Evolutionary conservation across 2,113 vertebrate genomes (phyloP), one percentile per base, ranked within the genome.

Genomic region (Dascyllus trimaculatus): DNA sequence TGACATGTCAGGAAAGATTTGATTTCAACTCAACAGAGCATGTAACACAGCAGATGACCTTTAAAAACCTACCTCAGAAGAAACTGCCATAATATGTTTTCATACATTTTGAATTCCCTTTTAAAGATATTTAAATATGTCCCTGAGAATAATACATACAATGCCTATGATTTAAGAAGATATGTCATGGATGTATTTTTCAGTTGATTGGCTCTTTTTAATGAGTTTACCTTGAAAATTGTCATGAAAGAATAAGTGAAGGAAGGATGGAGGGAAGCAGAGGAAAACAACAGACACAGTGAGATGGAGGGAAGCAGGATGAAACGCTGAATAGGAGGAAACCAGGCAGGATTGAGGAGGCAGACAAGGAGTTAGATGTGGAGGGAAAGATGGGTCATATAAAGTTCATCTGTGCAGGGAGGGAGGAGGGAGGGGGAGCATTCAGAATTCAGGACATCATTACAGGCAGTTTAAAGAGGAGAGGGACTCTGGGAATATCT

Each of bases 391-490:
- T 58, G 76, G 90, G 88, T 91, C 83, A 72, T 51, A 2, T 22
- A 57, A 29, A 91, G 91, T 93, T 91, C 89, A 86, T 75, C 22
- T 19, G 65, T 45, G 62, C 54, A 13, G 38, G 48, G 29, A 67
- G 66, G 70, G 51, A 56, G 72, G 70, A 22, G 48, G 29, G 64
- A 63, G 70, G 71, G 51, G 52, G 75, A 51, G 18, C 15, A 35
- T 29, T 67, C 11, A 22, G n/a, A 65, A 56, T 64, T 26, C 29
- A 57, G 56, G 61, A 70, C 54, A n/a, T 58, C 72, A 68, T 82
- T 63, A 64, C 49, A 86, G 71, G 32, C 63, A 3, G 24, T 81
- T 81, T 40, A 77, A 69, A 51, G 52, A 67, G 67, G 49, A 78
- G 13, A n/a, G 75, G 49, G 56, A 58, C 40, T 75, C 21, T 11